phyloP scores from a whole-genome alignment of 2,888 invertebrate genomes.

The Cephus pulcher region DNA sequence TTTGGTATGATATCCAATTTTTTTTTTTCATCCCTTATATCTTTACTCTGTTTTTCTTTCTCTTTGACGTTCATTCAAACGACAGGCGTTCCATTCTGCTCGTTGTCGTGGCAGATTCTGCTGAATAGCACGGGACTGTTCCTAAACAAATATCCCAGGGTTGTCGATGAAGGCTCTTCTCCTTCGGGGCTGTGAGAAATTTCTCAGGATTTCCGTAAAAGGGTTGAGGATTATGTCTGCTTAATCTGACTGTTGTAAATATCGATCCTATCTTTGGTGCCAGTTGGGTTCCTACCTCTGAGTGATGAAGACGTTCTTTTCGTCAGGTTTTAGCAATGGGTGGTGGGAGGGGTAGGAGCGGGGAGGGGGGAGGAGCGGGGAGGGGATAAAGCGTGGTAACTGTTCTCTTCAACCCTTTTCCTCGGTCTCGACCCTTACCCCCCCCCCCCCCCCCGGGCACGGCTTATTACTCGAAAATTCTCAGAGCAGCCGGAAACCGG shows the following conservation, averaged over 20 bases:
- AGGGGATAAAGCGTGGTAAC: not conserved
- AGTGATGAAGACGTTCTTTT: not conserved
- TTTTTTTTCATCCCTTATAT: not conserved
- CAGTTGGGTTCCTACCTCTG: not conserved
- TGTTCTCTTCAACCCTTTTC: not conserved
- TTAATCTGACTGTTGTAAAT: not conserved
- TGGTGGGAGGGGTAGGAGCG: not conserved
- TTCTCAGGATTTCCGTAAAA: not conserved
- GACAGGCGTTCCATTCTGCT: not conserved
- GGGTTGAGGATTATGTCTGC: not conserved
- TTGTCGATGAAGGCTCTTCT: not conserved
- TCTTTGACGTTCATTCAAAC: not conserved
- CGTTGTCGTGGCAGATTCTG: not conserved
- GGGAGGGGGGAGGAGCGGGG: not conserved
- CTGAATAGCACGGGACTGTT: not conserved
- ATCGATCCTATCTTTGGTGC: not conserved
- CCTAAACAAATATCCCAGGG: not conserved
- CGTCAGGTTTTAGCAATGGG: not conserved
- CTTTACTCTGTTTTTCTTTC: not conserved
- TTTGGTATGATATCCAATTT: not conserved
- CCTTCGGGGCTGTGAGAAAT: not conserved
- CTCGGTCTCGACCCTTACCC: not conserved
- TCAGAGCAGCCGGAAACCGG: constrained; percentile 7
- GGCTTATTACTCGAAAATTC: not conserved
- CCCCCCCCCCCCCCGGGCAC: too few relatives aligned